These are phyloP conservation scores for Eupithecia subumbrata DNA, from an alignment of 2,888 invertebrate species.

Conservation along the genomic window DNA sequence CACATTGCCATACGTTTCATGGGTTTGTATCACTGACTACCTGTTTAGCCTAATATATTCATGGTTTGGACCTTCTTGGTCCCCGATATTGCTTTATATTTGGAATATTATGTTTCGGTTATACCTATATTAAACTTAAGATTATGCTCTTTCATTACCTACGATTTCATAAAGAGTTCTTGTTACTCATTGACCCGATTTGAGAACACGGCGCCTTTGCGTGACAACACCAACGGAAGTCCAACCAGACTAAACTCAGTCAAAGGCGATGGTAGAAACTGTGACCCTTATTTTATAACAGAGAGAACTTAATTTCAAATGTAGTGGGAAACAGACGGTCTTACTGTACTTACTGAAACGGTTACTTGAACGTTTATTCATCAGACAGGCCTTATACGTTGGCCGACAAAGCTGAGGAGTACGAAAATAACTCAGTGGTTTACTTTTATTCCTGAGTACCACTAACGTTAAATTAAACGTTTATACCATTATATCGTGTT, in stretches of 20 bases:
- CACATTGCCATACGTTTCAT: neutral
- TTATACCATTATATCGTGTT: neutral
- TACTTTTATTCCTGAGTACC: neutral
- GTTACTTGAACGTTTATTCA: constrained; percentile 38
- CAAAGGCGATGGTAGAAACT: neutral
- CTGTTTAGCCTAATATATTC: neutral
- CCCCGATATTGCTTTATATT: neutral
- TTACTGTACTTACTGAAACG: constrained; percentile 32
- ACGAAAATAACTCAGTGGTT: neutral
- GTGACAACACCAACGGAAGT: constrained; percentile 39
- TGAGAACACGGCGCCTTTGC: constrained; percentile 41
- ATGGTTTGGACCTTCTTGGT: neutral
- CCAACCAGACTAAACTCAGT: constrained; percentile 30
- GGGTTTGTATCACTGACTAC: neutral
- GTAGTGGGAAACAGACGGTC: constrained; percentile 11
- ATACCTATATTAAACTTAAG: neutral
- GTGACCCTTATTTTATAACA: constrained; percentile 9
- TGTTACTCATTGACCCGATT: constrained; percentile 37
- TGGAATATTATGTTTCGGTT: neutral
- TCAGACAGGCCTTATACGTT: constrained; percentile 25
- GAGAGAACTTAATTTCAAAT: constrained; percentile 22
- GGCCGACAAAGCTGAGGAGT: constrained; percentile 1
- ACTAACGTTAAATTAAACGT: neutral
- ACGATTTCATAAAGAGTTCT: constrained; percentile 7
- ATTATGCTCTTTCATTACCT: neutral